These are phyloP conservation scores for Disparrhopalites patrizii DNA, from an alignment of 2,888 invertebrate genomes.

Conservation along the genomic window DNA sequence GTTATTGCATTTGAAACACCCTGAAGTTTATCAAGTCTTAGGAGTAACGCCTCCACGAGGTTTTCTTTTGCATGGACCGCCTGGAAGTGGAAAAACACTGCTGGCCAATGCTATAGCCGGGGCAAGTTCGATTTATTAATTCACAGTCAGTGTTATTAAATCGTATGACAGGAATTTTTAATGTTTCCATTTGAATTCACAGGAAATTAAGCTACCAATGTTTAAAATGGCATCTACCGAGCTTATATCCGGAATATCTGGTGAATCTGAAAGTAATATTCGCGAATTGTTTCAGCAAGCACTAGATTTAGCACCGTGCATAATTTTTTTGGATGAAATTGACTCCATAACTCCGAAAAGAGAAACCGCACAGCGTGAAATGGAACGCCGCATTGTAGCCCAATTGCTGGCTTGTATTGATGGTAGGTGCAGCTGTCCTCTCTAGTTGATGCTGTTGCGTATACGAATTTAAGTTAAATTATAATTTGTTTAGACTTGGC, in stretches of 20 bases:
- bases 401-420: slow-evolving; percentile 87
- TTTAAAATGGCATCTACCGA: slow-evolving; percentile 88
- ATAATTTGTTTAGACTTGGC: slow-evolving; percentile 53
- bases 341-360: slow-evolving; percentile 92
- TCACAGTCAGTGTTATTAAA: background rate
- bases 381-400: slow-evolving; percentile 93
- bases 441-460: too few species aligned
- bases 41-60: slow-evolving; percentile 86
- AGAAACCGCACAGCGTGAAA: slow-evolving; percentile 85
- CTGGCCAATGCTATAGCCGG: slow-evolving; percentile 79
- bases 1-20: slow-evolving; percentile 80
- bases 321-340: slow-evolving; percentile 93
- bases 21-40: slow-evolving; percentile 78
- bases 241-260: slow-evolving; percentile 88
- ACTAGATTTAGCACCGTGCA: slow-evolving; percentile 66
- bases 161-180: background rate
- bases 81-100: slow-evolving; percentile 84
- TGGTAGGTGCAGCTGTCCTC: slow-evolving; percentile 55
- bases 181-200: background rate
- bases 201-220: slow-evolving; percentile 79
- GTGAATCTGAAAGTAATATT: slow-evolving; percentile 75
- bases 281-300: slow-evolving; percentile 87
- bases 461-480: background rate
- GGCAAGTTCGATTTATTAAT: slow-evolving; percentile 53
- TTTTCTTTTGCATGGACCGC: slow-evolving; percentile 89